Conservation (phyloP, 1,140 invertebrate species). For the Pseudomyrmex flavicornis region DNA sequence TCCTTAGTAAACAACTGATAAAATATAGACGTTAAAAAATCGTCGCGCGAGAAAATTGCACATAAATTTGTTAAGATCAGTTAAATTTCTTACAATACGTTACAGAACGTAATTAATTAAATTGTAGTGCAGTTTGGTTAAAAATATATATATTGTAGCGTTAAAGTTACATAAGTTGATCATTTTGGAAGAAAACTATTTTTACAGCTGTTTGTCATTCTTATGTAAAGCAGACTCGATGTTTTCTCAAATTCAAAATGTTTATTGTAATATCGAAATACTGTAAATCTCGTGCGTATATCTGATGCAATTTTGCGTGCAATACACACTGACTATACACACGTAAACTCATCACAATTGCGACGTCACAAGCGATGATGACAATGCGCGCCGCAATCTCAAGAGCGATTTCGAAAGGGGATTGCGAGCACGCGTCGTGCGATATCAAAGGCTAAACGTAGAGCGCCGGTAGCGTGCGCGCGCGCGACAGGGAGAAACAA, state of each 20-base stretch:
- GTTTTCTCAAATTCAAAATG: not conserved
- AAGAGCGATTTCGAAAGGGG: constrained; percentile 17
- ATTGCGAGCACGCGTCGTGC: constrained; percentile 2
- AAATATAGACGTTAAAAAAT: not conserved
- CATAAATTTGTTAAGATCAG: no score
- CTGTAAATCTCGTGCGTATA: not conserved
- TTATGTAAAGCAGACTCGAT: not conserved
- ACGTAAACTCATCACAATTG: not conserved
- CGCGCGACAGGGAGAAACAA: not conserved
- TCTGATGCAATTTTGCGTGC: constrained; percentile 29
- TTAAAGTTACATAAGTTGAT: constrained; percentile 5
- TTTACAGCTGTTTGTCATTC: not conserved
- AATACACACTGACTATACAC: constrained; percentile 28
- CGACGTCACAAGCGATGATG: constrained; percentile 32
- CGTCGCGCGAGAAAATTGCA: no score
- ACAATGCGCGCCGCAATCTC: constrained; percentile 51
- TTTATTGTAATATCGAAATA: not conserved
- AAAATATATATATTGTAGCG: not conserved
- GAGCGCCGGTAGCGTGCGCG: not conserved
- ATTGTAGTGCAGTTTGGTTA: not conserved
- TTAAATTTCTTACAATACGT: no score
- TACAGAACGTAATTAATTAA: no score
- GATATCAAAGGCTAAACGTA: constrained; percentile 56
- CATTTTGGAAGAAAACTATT: not conserved
- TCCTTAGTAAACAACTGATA: not conserved